Conservation (phyloP, 2,113 vertebrate genomes). For the Odontesthes bonariensis region DNA sequence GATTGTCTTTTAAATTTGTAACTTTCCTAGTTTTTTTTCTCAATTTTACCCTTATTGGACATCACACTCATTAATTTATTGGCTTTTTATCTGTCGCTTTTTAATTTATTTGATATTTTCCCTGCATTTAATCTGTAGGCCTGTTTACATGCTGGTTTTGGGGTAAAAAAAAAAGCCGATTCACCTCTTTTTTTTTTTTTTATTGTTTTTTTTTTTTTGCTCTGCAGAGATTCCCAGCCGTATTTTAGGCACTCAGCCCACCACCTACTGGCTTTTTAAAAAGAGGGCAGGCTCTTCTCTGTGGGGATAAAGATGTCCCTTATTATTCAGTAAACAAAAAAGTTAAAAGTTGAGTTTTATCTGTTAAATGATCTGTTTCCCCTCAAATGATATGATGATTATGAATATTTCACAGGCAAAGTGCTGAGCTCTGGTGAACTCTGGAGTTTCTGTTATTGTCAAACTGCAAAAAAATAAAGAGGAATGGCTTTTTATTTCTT, state of each 20-base stretch:
- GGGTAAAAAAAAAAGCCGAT: no score
- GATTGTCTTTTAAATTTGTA: no score
- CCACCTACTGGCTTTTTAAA: neutral
- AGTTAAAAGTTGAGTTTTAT: neutral
- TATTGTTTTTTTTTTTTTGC: no score
- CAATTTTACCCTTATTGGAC: no score
- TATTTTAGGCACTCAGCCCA: neutral
- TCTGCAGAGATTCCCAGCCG: neutral
- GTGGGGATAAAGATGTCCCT: neutral
- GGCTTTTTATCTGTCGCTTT: no score
- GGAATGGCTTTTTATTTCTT: neutral
- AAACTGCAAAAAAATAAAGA: neutral
- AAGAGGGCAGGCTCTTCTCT: neutral
- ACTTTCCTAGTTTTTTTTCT: no score
- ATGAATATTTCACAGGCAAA: neutral
- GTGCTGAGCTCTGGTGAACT: neutral
- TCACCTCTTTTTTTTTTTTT: no score
- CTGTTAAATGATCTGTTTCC: neutral
- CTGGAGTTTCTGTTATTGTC: neutral
- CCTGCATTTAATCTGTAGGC: no score
- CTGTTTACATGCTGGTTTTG: no score
- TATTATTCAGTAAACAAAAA: neutral
- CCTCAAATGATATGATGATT: neutral
- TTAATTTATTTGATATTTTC: no score
- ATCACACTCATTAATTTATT: no score